Evolutionary conservation across 2,888 invertebrate genomes (phyloP), one percentile per base, ranked within the genome.

Genomic region (Oscheius onirici): DNA sequence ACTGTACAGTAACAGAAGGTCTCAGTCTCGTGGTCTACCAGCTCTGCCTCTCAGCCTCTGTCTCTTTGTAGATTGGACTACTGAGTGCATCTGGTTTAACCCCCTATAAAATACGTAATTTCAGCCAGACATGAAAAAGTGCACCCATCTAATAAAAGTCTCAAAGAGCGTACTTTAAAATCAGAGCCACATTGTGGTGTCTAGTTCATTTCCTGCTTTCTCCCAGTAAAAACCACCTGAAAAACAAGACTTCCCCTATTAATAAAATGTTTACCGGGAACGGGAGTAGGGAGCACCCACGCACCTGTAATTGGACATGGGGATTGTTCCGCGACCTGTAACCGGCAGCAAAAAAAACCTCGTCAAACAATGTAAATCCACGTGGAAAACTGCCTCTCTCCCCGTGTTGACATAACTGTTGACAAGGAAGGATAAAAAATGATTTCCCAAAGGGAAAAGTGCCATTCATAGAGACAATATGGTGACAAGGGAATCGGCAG

Each of bases 341-440:
- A 17, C 49, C 1, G 22, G 22, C 49, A 40, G 41, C 58, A 10
- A 46, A 63, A 63, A 49, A 49, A 43, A 3, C 58, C 22, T 63
- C 60, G 63, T 24, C 63, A 63, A 63, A 63, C 49, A 63, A 63
- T 63, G 63, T 26, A 63, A 63, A 63, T 63, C 63, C 63, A 63
- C 63, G 63, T 63, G 49, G 63, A 63, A 49, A 26, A 26, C 22
- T 52, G 22, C 15, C 43, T 43, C 43, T 43, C 43, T 43, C 43
- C 15, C 43, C 8, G 34, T 34, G 34, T 34, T 34, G 34, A 34
- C 34, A 34, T 49, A 20, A 49, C 49, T 49, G 49, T 49, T 49
- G 20, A 49, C 20, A 49, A 20, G 17, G 49, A 49, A 20, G n/a
- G 49, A 49, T 6, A 11, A 6, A 3, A 8, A 20, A 11, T 20